phyloP scores from a whole-genome alignment of 1,140 invertebrate genomes.

The Drosophila aff. region DNA sequence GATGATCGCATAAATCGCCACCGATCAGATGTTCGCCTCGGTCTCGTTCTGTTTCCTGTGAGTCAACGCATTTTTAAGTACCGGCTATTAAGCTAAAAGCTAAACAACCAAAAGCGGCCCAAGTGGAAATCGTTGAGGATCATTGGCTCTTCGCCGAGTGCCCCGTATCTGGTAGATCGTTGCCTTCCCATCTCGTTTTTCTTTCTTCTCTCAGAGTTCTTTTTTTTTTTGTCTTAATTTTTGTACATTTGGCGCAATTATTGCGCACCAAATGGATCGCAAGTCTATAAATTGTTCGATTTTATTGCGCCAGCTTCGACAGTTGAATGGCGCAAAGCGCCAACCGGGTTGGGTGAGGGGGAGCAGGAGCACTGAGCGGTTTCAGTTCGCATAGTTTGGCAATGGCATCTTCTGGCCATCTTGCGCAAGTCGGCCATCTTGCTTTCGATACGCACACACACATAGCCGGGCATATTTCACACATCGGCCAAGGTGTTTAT shows the following conservation, averaged over 20 bases:
- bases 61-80: slow-evolving; percentile 79
- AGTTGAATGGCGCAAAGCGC: slow-evolving; percentile 73
- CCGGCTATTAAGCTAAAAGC: slow-evolving; percentile 78
- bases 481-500: slow-evolving; percentile 68
- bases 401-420: slow-evolving; percentile 75
- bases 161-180: slow-evolving; percentile 22
- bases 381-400: slow-evolving; percentile 74
- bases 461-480: slow-evolving; percentile 1
- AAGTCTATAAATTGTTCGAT: slow-evolving; percentile 84
- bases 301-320: slow-evolving; percentile 84
- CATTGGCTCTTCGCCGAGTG: slow-evolving; percentile 18
- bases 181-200: slow-evolving; percentile 5
- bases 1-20: slow-evolving; percentile 8
- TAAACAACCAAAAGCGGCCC: slow-evolving; percentile 58
- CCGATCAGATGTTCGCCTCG: slow-evolving; percentile 13
- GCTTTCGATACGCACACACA: slow-evolving; percentile 25
- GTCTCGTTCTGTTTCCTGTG: slow-evolving; percentile 36
- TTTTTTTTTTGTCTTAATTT: slow-evolving; percentile 59
- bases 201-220: slow-evolving; percentile 2
- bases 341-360: slow-evolving; percentile 2
- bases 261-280: slow-evolving; percentile 81
- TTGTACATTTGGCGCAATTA: slow-evolving; percentile 81
- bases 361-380: not conserved
- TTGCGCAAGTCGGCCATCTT: slow-evolving; percentile 77
- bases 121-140: slow-evolving; percentile 59